Evolutionary conservation across 2,797 vertebrate genomes (phyloP).

Genomic region (Cryptoprocta ferox): DNA sequence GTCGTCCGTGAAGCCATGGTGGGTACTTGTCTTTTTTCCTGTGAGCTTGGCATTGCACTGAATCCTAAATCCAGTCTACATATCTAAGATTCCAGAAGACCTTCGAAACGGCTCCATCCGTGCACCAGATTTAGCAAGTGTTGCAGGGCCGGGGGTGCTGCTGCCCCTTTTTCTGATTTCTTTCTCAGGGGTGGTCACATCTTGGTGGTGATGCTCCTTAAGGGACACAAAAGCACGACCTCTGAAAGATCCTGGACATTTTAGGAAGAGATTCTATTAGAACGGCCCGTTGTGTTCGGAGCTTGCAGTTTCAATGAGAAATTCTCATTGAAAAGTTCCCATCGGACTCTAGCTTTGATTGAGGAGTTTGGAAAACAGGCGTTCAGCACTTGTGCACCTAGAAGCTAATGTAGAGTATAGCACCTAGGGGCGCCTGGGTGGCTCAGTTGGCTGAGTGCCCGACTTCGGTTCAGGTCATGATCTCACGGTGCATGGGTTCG

Average conservation of each 20-base stretch:
- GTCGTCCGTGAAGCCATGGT: not conserved
- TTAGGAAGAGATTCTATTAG: not conserved
- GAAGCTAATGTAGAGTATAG: conserved; percentile 4
- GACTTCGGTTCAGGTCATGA: too few relatives aligned
- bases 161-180: not conserved
- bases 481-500: too few relatives aligned
- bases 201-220: not conserved
- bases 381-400: not conserved
- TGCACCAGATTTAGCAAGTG: not conserved
- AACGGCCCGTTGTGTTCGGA: not conserved
- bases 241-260: not conserved
- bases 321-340: conserved; percentile 20
- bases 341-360: conserved; percentile 4
- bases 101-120: not conserved
- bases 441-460: too few relatives aligned
- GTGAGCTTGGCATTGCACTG: not conserved
- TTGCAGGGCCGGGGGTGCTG: not conserved
- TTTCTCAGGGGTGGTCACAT: not conserved
- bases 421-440: not conserved
- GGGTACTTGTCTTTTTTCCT: not conserved
- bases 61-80: not conserved
- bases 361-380: conserved; percentile 1
- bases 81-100: not conserved
- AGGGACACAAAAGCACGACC: not conserved
- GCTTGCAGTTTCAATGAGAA: not conserved